These are phyloP conservation scores for Lydus trimaculatus DNA, from an alignment of 2,888 invertebrate genomes.

Conservation along the genomic window DNA sequence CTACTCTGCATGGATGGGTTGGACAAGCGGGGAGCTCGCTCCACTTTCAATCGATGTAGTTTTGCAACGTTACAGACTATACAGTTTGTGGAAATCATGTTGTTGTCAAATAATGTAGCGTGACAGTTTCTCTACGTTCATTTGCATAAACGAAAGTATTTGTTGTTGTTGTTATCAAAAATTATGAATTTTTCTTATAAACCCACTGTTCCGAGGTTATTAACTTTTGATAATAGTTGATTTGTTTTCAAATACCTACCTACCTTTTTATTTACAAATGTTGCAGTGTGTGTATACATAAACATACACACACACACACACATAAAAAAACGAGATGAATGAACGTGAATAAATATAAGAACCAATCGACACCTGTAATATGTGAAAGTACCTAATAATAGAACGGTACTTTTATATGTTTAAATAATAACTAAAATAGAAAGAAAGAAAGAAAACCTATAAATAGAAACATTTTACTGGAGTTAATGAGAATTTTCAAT, in stretches of 20 bases:
- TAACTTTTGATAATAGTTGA: not conserved
- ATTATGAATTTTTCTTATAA: not conserved
- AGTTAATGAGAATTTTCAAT: not conserved
- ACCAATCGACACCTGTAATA: conserved; percentile 3
- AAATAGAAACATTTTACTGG: not conserved
- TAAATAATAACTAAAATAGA: not conserved
- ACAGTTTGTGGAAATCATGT: too few relatives aligned
- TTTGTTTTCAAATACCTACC: not conserved
- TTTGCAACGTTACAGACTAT: too few relatives aligned
- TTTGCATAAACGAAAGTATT: conserved; percentile 2
- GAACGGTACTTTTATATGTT: not conserved
- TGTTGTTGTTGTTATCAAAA: not conserved
- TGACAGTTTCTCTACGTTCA: not conserved
- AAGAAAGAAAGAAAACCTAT: not conserved
- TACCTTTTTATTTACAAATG: not conserved
- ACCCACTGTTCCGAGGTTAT: not conserved
- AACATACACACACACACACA: too few relatives aligned
- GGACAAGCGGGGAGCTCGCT: too few relatives aligned
- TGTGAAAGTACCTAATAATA: conserved; percentile 2
- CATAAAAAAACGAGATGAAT: too few relatives aligned
- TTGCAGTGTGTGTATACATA: not conserved
- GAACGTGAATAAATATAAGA: not conserved
- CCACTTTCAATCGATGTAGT: too few relatives aligned
- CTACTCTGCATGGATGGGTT: too few relatives aligned
- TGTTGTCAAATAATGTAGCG: too few relatives aligned